Conservation (phyloP, 2,888 invertebrate species). For the Microdon myrmicae region DNA sequence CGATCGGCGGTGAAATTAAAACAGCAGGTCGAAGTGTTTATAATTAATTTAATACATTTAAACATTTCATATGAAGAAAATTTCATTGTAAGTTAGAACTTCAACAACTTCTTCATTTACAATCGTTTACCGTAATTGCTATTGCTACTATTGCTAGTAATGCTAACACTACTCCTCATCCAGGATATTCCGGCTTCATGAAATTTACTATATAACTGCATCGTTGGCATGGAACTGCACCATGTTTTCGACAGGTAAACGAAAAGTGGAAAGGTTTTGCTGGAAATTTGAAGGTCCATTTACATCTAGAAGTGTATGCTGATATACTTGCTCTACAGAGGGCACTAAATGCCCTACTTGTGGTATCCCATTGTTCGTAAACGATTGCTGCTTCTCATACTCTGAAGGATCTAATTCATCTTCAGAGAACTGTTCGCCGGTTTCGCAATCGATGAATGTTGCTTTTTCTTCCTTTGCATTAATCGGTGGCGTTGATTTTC, state of each 20-base stretch:
- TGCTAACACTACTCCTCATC: too few relatives aligned
- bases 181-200: too few relatives aligned
- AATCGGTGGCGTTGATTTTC: not conserved
- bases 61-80: too few relatives aligned
- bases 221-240: constrained; percentile 65
- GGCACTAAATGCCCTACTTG: not conserved
- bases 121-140: too few relatives aligned
- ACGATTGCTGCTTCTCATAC: constrained; percentile 6
- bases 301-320: not conserved
- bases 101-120: too few relatives aligned
- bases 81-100: too few relatives aligned
- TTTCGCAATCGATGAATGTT: constrained; percentile 26
- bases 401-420: constrained; percentile 12
- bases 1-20: too few relatives aligned
- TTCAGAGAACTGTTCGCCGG: constrained; percentile 13
- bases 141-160: too few relatives aligned
- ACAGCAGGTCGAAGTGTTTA: too few relatives aligned
- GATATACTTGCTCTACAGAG: not conserved
- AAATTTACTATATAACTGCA: constrained; percentile 55
- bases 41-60: too few relatives aligned
- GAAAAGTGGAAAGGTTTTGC: constrained; percentile 58
- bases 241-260: constrained; percentile 64
- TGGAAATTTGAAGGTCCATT: constrained; percentile 1
- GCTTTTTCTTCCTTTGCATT: constrained; percentile 13
- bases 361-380: not conserved